Conservation (phyloP, 1,140 invertebrate genomes). For the Panonychus citri region DNA sequence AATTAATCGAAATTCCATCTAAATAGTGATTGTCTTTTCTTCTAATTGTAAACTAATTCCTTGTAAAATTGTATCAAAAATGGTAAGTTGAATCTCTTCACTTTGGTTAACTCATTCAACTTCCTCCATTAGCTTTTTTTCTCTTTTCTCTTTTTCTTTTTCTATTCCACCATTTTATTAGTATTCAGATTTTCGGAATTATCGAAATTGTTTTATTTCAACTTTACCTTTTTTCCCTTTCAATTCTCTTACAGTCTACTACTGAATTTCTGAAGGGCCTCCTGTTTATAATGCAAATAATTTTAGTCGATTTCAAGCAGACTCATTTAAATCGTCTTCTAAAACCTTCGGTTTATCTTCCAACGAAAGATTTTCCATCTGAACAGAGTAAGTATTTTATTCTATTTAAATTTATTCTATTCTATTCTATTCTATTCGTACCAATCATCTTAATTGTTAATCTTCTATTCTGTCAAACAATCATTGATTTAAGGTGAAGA, state of each 20-base stretch:
- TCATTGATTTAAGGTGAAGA: neutral
- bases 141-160: no score
- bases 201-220: no score
- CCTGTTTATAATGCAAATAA: slow-evolving; percentile 71
- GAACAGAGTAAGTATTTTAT: slow-evolving; percentile 45
- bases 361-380: slow-evolving; percentile 64
- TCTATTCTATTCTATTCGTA: neutral
- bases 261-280: slow-evolving; percentile 64
- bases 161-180: no score
- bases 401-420: neutral
- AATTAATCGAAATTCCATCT: no score
- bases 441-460: neutral
- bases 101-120: no score
- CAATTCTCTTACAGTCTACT: neutral
- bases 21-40: no score
- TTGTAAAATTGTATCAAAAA: no score
- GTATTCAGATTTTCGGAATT: no score
- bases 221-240: neutral
- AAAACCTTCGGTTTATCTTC: slow-evolving; percentile 26
- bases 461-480: neutral
- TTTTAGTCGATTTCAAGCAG: slow-evolving; percentile 64
- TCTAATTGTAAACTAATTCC: no score
- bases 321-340: slow-evolving; percentile 46
- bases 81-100: no score
- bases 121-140: no score